A percentile compares a stretch with the other conserved stretches of the same genome.
Conservation (phyloP, 2,797 vertebrate species). For the Thripadectes ignobilis region DNA sequence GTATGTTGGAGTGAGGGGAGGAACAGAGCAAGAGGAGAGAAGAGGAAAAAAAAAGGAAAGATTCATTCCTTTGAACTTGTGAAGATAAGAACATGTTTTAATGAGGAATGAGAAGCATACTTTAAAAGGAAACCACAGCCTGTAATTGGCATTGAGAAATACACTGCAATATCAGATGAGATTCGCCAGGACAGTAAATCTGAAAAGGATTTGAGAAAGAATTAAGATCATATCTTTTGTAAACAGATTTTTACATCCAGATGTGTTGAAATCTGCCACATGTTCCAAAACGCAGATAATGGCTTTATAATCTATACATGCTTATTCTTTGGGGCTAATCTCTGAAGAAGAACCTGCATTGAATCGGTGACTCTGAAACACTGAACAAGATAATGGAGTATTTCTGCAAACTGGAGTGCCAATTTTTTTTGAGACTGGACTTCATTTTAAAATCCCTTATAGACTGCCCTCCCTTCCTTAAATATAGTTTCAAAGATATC, state of each 20-base stretch:
- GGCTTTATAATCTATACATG: not conserved
- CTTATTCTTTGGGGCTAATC: not conserved
- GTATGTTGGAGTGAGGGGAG: not conserved
- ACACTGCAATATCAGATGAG: not conserved
- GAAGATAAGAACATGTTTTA: not conserved
- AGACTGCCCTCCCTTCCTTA: not conserved
- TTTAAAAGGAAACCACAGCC: not conserved
- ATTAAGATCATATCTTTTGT: not conserved
- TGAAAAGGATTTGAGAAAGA: not conserved
- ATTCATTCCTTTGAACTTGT: not conserved
- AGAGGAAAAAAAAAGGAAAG: not conserved
- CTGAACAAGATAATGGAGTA: not conserved
- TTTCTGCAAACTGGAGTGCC: not conserved
- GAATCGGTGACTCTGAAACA: not conserved
- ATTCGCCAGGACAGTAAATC: not conserved
- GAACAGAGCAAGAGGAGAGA: not conserved
- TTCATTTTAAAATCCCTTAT: not conserved
- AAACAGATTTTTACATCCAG: not conserved
- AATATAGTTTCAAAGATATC: not conserved
- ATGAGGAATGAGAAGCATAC: not conserved
- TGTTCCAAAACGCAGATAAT: not conserved
- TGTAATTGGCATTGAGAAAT: not conserved
- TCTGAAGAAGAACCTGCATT: not conserved
- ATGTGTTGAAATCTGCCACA: not conserved
- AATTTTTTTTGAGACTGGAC: not conserved